These are phyloP conservation scores for Sorex maritimensis DNA, from an alignment of 2,797 vertebrate species.

Conservation along the genomic window DNA sequence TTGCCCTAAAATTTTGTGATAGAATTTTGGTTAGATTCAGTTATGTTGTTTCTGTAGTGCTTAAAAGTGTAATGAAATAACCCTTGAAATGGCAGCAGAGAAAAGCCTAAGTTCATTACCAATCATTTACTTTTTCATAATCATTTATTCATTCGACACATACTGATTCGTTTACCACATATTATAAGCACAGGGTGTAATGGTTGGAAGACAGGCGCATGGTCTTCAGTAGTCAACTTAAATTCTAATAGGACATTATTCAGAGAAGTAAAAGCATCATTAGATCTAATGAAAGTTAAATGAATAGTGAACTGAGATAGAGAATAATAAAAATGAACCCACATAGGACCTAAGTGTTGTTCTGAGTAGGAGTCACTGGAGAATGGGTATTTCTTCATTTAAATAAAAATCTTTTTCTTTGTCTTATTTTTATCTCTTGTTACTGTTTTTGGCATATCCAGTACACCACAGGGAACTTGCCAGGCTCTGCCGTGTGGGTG, in stretches of 20 bases:
- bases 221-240: neutral
- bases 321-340: neutral
- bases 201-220: neutral
- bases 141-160: neutral
- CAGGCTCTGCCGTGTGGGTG: too few species aligned
- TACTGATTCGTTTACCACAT: neutral
- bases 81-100: constrained; percentile 10
- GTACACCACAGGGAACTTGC: too few species aligned
- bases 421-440: too few species aligned
- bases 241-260: neutral
- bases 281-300: neutral
- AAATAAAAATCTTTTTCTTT: too few species aligned
- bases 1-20: constrained; percentile 34
- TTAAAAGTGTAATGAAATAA: constrained; percentile 49
- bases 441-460: too few species aligned
- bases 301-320: neutral
- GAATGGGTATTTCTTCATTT: neutral
- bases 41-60: neutral
- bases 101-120: neutral
- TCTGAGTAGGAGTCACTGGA: neutral
- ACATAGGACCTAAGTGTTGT: neutral
- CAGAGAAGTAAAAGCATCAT: neutral
- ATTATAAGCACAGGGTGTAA: neutral
- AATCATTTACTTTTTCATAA: constrained; percentile 50
- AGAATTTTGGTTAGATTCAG: neutral